Evolutionary conservation across 2,888 invertebrate species (phyloP).

Genomic region (Tachina fera): DNA sequence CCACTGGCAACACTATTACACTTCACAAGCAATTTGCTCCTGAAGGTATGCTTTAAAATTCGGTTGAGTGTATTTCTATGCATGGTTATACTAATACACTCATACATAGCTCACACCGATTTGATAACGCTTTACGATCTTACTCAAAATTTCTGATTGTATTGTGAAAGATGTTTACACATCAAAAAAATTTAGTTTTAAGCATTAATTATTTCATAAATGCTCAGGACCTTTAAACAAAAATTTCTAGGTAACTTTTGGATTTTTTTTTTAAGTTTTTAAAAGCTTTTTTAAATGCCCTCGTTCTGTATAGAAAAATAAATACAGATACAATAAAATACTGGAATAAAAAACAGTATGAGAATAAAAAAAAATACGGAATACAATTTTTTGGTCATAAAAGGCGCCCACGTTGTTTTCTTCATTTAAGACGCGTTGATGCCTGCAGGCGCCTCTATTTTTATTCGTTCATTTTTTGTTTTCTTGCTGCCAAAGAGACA

Average conservation of each 20-base stretch:
- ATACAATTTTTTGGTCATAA: constrained; percentile 65
- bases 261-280: background rate
- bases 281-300: background rate
- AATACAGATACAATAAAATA: background rate
- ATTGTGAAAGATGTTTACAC: too few relatives aligned
- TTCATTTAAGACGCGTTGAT: constrained; percentile 73
- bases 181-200: too few relatives aligned
- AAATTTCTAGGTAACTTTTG: background rate
- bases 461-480: constrained; percentile 11
- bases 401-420: constrained; percentile 74
- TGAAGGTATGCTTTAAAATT: too few relatives aligned
- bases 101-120: too few relatives aligned
- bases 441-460: constrained; percentile 79
- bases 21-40: too few relatives aligned
- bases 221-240: too few relatives aligned
- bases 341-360: background rate
- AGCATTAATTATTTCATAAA: too few relatives aligned
- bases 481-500: constrained; percentile 74
- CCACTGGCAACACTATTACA: too few relatives aligned
- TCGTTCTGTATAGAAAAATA: background rate
- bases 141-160: too few relatives aligned
- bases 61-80: too few relatives aligned
- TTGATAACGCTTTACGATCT: too few relatives aligned
- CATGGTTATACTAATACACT: too few relatives aligned
- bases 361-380: constrained; percentile 13